Base-by-base conservation (phyloP, 2,888 invertebrate species). In the Drosophila mimica region DNA sequence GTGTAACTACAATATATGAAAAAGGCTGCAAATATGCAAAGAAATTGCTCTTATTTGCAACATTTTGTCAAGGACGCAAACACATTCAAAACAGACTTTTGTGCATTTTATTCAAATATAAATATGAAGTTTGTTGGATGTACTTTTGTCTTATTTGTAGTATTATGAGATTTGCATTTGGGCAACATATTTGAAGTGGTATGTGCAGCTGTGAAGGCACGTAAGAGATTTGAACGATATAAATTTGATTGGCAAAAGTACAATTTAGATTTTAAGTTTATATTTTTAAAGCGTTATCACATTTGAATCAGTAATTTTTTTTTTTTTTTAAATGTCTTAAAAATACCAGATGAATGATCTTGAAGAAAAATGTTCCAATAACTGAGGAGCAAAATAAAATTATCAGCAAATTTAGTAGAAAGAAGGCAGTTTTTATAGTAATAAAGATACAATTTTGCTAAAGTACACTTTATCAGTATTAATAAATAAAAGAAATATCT, bases 11-110 rank as follows among this genome's bases (percentile, higher is more conserved):
- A 57, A 15, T 31, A 11, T 31, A 8, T 36, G 59, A 34, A 34
- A 17, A 43, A 28, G 67, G 70, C 70, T 38, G 70, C 34, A 81
- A 77, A 57, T 70, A 76, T 74, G 74, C 79, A 75, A 60, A 53
- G 38, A 65, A 8, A 66, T 66, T 53, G 38, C 60, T 56, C 49
- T 43, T 66, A 43, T 25, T 51, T 34, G 48, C 43, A 15, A n/a
- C 57, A 61, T 58, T 75, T 75, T 53, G n/a, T 51, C 60, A 34
- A 43, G 61, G 38, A 54, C 28, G 25, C 43, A 38, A 56, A 74
- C 36, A 43, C 40, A 63, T 30, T 15, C 38, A 38, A 38, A 36
- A 51, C 38, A 52, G 46, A 36, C 30, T 25, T 31, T 59, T 59
- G 40, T 20, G 34, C 15, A 25, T 25, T 38, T 48, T 49, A 25